Evolutionary conservation across 2,113 vertebrate species (phyloP), one percentile per base, ranked within the genome.

Genomic region (Nerophis lumbriciformis): DNA sequence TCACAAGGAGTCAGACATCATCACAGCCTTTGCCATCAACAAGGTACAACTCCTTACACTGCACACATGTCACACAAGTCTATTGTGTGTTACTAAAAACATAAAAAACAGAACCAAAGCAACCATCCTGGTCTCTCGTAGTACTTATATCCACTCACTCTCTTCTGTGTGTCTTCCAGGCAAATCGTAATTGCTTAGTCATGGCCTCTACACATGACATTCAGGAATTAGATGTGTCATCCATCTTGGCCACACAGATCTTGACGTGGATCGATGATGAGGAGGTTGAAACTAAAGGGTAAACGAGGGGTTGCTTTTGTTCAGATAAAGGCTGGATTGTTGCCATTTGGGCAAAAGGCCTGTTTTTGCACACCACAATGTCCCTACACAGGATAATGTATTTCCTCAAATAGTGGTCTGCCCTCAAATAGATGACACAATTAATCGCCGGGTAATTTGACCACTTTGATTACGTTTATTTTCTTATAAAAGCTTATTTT

Each of bases 1-100:
- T 85, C 97, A 99, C 81, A 99, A 99, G 85, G 97, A 98, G 55
- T 95, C 97, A 3, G 97, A 99, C 87, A 96, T 98, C 90, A 96
- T 99, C 87, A 97, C 97, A 76, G 96, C 96, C 8, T 99, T 99
- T 84, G 91, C 96, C 58, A 92, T 99, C 83, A 99, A 99, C 81
- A 96, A 97, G 94, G 96, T 98, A 93, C 56, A n/a, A 42, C 14
- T 15, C 15, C 19, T 19, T 11, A 42, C 10, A 37, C 14, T 19
- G 7, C 10, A 8, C n/a, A 11, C 11, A 12, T 21, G 16, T 19
- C 38, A 21, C n/a, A 39, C 42, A 44, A 57, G 44, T 44, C 38
- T 7, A 42, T 14, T 9, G 11, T 19, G 5, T 44, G 5, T 7
- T 57, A 16, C 44, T 44, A 21, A 12, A 4, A 63, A 47, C 66